phyloP scores from a whole-genome alignment of 2,888 invertebrate species.

The Cistogaster globosa region DNA sequence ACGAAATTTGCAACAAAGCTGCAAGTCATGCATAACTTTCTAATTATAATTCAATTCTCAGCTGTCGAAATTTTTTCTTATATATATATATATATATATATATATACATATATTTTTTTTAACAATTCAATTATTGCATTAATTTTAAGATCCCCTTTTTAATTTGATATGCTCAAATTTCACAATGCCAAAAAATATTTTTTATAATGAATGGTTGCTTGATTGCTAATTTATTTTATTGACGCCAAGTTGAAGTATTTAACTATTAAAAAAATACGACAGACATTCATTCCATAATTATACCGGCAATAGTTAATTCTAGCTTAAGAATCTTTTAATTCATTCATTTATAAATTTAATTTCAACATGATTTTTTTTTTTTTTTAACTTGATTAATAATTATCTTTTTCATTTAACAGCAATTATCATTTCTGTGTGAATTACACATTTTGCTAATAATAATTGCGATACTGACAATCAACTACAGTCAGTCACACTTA shows the following conservation, averaged over 20 bases:
- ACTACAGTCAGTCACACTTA: too few species aligned
- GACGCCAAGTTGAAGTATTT: slow-evolving; percentile 7
- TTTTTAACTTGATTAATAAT: not conserved
- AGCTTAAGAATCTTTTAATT: slow-evolving; percentile 7
- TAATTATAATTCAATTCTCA: too few species aligned
- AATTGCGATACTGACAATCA: too few species aligned
- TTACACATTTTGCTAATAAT: slow-evolving; percentile 8
- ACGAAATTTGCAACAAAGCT: too few species aligned
- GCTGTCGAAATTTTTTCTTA: too few species aligned
- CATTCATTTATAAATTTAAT: not conserved
- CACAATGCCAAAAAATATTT: not conserved
- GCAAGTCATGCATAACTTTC: too few species aligned
- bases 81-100: too few species aligned
- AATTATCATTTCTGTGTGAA: slow-evolving; percentile 27
- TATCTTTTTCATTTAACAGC: not conserved
- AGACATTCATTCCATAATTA: slow-evolving; percentile 11
- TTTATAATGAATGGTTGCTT: not conserved
- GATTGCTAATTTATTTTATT: not conserved
- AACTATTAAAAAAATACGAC: not conserved
- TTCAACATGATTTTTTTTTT: slow-evolving; percentile 6
- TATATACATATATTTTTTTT: too few species aligned
- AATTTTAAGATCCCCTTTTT: not conserved
- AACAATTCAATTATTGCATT: too few species aligned
- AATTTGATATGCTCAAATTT: too few species aligned
- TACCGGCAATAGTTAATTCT: not conserved